These are phyloP conservation scores for Hirtodrosophila duncani DNA, from an alignment of 2,888 invertebrate species.

Conservation along the genomic window DNA sequence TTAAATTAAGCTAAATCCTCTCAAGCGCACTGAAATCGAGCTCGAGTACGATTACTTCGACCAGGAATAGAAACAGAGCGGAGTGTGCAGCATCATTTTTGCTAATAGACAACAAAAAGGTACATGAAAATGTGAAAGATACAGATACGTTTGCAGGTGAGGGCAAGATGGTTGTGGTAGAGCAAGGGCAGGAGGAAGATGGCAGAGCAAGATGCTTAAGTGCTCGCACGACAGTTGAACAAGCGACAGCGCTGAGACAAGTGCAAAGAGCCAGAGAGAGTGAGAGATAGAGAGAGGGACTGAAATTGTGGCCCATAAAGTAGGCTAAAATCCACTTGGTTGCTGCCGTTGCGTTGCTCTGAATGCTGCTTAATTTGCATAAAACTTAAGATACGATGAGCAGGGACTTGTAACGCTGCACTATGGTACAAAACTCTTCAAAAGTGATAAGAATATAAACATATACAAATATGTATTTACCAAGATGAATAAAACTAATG, in stretches of 20 bases:
- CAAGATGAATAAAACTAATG: too few species aligned
- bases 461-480: too few species aligned
- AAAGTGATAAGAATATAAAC: too few species aligned
- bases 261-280: constrained; percentile 31
- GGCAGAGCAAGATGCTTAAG: constrained; percentile 65
- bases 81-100: constrained; percentile 21
- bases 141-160: too few species aligned
- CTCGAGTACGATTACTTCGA: constrained; percentile 2
- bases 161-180: too few species aligned
- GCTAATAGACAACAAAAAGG: constrained; percentile 69
- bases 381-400: constrained; percentile 55
- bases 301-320: constrained; percentile 58
- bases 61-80: background rate
- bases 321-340: constrained; percentile 64
- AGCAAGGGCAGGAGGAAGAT: constrained; percentile 30
- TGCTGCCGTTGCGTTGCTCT: constrained; percentile 31
- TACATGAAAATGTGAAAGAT: constrained; percentile 43
- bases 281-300: background rate
- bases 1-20: constrained; percentile 70
- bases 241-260: constrained; percentile 60
- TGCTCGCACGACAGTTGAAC: constrained; percentile 46
- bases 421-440: too few species aligned
- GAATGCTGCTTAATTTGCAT: constrained; percentile 57
- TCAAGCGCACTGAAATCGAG: constrained; percentile 53
- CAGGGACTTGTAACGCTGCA: constrained; percentile 10